These are phyloP conservation scores for Amphipoea lucens DNA, from an alignment of 2,888 invertebrate genomes.

Conservation along the genomic window DNA sequence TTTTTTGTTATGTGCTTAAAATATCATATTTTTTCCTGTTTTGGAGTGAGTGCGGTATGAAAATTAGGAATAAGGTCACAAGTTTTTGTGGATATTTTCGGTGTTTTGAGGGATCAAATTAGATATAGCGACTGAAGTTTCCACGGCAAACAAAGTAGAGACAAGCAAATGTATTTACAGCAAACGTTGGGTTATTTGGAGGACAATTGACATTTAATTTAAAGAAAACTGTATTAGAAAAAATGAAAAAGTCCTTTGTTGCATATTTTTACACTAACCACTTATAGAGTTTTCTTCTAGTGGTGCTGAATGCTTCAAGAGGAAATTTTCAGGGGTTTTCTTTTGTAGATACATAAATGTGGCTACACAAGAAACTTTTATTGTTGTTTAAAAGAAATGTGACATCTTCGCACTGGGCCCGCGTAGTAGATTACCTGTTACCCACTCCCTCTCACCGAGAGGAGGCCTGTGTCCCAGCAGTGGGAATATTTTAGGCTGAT, in stretches of 20 bases:
- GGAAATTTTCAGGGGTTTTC: not conserved
- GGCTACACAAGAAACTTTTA: not conserved
- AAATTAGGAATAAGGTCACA: conserved; percentile 31
- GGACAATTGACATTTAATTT: not conserved
- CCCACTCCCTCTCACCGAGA: not conserved
- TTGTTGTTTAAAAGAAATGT: not conserved
- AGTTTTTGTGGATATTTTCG: conserved; percentile 36
- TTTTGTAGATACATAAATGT: not conserved
- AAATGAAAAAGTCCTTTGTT: not conserved
- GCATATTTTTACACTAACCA: not conserved
- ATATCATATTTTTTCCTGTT: conserved; percentile 30
- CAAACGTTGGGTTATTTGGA: not conserved
- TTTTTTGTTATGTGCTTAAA: conserved; percentile 30
- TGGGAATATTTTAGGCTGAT: not conserved
- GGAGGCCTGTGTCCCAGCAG: not conserved
- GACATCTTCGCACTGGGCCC: not conserved
- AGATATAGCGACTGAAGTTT: not conserved
- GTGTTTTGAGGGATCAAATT: conserved; percentile 9
- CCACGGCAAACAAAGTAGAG: not conserved
- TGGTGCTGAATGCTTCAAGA: not conserved
- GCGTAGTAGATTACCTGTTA: not conserved
- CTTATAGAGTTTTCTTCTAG: not conserved
- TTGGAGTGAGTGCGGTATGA: conserved; percentile 24
- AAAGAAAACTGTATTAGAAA: not conserved
- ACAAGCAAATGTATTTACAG: not conserved